A percentile compares a stretch with the other conserved stretches of the same genome.
phyloP scores from a whole-genome alignment of 2,113 vertebrate genomes.

The Mesocricetus auratus region DNA sequence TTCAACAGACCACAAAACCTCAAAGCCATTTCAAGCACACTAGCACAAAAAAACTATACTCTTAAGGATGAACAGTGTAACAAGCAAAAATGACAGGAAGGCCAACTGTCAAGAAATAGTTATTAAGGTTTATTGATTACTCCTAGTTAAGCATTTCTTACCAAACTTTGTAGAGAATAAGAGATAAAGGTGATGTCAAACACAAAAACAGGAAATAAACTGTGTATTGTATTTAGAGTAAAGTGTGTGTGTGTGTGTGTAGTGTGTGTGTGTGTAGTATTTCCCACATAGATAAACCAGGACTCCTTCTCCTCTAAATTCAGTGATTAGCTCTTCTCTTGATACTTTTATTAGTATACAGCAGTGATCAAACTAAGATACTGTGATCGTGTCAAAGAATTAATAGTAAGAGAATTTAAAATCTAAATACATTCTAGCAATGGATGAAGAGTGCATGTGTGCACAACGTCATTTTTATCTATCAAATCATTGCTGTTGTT shows the following conservation, averaged over 20 bases:
- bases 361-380: neutral
- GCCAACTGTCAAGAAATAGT: slow-evolving; percentile 18
- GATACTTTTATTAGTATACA: neutral
- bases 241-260: neutral
- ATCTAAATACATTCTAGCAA: neutral
- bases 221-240: neutral
- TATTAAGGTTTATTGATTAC: neutral
- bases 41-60: neutral
- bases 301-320: neutral
- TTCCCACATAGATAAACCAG: neutral
- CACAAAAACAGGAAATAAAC: neutral
- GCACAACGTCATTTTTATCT: neutral
- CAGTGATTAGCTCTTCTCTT: neutral
- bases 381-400: neutral
- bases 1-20: slow-evolving; percentile 74
- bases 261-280: neutral
- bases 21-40: slow-evolving; percentile 60
- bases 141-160: neutral
- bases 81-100: slow-evolving; percentile 27
- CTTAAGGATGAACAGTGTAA: neutral
- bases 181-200: neutral
- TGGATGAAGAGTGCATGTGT: neutral
- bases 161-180: neutral
- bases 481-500: too few relatives aligned
- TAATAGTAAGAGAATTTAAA: neutral